Percentiles rank a stretch among this genome's conserved stretches.
phyloP scores from a whole-genome alignment of 2,888 invertebrate genomes.

The Ptychoptera albimana region DNA sequence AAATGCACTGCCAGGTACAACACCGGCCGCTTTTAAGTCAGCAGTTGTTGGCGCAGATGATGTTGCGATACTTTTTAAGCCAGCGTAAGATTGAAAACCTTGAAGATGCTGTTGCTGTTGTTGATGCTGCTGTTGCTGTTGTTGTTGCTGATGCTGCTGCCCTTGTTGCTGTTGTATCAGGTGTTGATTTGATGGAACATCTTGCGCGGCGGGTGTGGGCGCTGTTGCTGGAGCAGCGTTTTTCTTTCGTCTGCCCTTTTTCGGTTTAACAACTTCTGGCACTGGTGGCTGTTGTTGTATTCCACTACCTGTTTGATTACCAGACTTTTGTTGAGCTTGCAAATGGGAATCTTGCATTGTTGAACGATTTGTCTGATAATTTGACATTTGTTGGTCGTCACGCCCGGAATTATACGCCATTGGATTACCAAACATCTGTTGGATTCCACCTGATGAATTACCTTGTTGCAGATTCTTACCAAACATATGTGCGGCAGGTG shows the following conservation, averaged over 20 bases:
- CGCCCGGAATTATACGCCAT: constrained; percentile 9
- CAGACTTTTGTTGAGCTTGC: constrained; percentile 3
- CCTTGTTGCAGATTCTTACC: constrained; percentile 34
- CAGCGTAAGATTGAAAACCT: constrained; percentile 43
- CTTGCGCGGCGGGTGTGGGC: constrained; percentile 9
- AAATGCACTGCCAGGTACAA: constrained; percentile 62
- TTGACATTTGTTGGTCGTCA: constrained; percentile 9
- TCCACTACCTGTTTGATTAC: constrained; percentile 2
- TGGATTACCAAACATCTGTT: constrained; percentile 12
- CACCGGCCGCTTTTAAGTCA: constrained; percentile 22
- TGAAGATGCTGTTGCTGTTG: constrained; percentile 17
- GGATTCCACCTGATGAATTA: constrained; percentile 14
- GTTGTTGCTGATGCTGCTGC: constrained; percentile 17
- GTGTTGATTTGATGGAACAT: constrained; percentile 17
- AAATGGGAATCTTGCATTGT: constrained; percentile 5
- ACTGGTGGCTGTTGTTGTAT: constrained; percentile 10
- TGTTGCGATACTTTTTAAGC: constrained; percentile 32
- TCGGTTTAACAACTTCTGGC: constrained; percentile 4
- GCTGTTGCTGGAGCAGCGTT: constrained; percentile 8
- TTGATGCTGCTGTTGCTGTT: constrained; percentile 9
- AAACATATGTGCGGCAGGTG: constrained; percentile 43
- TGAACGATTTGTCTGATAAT: background rate
- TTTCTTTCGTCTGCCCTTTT: constrained; percentile 12
- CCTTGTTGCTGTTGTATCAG: constrained; percentile 12
- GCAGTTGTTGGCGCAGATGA: constrained; percentile 14